Conservation (phyloP, 1,140 invertebrate species). For the Doryteuthis pealeii region DNA sequence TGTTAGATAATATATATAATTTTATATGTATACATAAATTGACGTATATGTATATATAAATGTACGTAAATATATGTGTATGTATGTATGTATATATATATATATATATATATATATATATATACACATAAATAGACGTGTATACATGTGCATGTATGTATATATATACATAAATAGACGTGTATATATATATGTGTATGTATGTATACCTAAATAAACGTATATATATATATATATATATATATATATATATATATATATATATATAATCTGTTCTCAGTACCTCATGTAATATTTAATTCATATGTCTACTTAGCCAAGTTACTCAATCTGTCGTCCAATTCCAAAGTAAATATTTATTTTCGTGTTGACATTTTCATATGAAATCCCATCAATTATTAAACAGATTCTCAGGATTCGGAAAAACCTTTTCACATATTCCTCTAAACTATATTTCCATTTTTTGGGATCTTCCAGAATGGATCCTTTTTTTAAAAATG, state of each 20-base stretch:
- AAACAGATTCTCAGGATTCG: background rate
- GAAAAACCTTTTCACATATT: background rate
- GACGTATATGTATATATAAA: no score
- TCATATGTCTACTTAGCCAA: background rate
- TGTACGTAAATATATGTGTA: no score
- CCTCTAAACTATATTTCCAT: no score
- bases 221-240: slow-evolving; percentile 4
- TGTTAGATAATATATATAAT: no score
- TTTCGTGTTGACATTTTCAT: background rate
- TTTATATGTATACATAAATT: no score
- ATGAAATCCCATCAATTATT: background rate
- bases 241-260: background rate
- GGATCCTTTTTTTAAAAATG: no score
- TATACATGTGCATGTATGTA: background rate
- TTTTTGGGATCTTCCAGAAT: no score
- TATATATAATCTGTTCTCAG: background rate
- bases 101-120: background rate
- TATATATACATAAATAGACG: background rate
- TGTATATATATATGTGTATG: background rate
- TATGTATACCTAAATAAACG: no score
- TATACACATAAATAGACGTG: background rate
- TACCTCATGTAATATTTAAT: background rate
- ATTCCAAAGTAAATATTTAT: background rate
- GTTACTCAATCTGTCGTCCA: background rate
- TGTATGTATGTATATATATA: no score